Conservation (phyloP, 2,888 invertebrate species). For the Ormyrus rosae region DNA sequence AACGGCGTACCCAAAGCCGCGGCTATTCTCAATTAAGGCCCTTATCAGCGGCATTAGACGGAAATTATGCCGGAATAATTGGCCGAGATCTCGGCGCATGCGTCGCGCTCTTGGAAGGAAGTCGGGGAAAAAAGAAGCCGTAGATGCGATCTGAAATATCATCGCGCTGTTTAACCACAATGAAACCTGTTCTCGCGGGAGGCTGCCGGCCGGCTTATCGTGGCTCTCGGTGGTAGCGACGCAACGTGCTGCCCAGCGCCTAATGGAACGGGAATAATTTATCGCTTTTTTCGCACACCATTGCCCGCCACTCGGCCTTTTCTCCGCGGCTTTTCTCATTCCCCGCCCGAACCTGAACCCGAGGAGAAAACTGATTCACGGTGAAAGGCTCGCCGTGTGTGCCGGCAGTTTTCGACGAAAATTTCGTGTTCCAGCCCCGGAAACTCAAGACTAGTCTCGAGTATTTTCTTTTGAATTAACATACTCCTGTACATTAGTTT, state of each 20-base stretch:
- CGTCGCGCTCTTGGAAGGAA: not conserved
- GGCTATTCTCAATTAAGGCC: slow-evolving; percentile 38
- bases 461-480: no score
- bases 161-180: slow-evolving; percentile 52
- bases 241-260: slow-evolving; percentile 2
- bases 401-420: no score
- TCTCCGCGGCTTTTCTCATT: no score
- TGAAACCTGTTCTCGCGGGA: slow-evolving; percentile 48
- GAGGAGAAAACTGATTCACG: no score
- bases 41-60: slow-evolving; percentile 47
- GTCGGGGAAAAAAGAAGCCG: not conserved
- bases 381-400: no score
- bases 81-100: slow-evolving; percentile 14
- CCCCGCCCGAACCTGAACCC: no score
- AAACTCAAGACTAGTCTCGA: no score
- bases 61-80: slow-evolving; percentile 48
- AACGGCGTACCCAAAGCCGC: not conserved
- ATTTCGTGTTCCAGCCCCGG: no score
- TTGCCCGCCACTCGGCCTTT: not conserved
- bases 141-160: slow-evolving; percentile 53
- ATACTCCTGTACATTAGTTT: no score
- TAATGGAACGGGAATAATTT: slow-evolving; percentile 54
- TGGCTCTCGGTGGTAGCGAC: not conserved
- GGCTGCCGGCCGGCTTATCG: not conserved
- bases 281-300: slow-evolving; percentile 49